phyloP scores from a whole-genome alignment of 2,113 vertebrate genomes.

The Tenebrosternarchus preto region DNA sequence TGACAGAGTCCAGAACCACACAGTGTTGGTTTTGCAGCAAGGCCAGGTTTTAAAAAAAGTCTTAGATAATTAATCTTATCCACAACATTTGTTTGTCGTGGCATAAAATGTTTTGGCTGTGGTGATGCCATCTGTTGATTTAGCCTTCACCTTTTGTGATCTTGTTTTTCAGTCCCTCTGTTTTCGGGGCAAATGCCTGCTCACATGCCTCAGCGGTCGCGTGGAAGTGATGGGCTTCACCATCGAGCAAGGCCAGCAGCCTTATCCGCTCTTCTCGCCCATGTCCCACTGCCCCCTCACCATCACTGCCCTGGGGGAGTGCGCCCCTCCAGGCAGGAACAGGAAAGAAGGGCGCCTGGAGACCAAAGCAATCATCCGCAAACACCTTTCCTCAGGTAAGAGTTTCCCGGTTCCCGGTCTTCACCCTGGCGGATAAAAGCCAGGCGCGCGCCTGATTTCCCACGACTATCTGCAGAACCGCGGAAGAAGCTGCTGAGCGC shows the following conservation, averaged over 20 bases:
- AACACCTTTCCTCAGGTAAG: constrained; percentile 75
- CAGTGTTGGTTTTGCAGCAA: constrained; percentile 73
- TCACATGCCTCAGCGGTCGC: constrained; percentile 86
- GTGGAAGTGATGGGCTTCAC: constrained; percentile 87
- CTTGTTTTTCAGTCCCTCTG: constrained; percentile 72
- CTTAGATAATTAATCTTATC: too few relatives aligned
- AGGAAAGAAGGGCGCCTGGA: constrained; percentile 61
- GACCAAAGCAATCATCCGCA: constrained; percentile 70
- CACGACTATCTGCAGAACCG: constrained; percentile 68
- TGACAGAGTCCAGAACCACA: constrained; percentile 62
- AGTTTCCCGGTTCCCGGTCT: not conserved
- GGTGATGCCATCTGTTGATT: not conserved
- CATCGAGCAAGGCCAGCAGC: constrained; percentile 82
- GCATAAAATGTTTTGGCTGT: too few relatives aligned
- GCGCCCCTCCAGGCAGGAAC: constrained; percentile 58
- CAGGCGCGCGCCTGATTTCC: not conserved
- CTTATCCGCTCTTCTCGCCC: constrained; percentile 81
- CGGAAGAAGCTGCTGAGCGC: constrained; percentile 72
- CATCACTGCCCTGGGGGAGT: constrained; percentile 70
- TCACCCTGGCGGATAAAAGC: not conserved
- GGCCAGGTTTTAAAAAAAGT: constrained; percentile 66
- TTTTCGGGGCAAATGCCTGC: constrained; percentile 82
- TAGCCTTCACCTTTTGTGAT: not conserved
- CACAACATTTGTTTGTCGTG: too few relatives aligned
- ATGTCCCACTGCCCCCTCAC: constrained; percentile 80